These are phyloP conservation scores for Nerophis ophidion DNA, from an alignment of 2,113 vertebrate species.

Conservation along the genomic window DNA sequence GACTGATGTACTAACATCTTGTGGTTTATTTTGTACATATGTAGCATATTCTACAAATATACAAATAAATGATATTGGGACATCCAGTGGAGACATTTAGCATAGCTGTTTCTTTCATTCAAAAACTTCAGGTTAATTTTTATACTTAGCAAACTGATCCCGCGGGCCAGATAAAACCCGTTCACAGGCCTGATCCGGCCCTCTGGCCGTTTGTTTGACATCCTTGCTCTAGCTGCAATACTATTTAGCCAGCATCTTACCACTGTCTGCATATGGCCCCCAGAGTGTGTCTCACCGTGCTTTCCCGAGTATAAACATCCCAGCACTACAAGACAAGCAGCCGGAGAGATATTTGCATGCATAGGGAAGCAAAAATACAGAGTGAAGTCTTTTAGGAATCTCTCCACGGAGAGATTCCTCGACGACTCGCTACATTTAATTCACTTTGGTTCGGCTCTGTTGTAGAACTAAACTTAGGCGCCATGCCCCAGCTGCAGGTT, in stretches of 20 bases:
- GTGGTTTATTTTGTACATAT: no score
- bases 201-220: no score
- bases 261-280: constrained; percentile 45
- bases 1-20: no score
- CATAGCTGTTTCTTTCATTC: no score
- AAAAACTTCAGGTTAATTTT: no score
- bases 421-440: constrained; percentile 39
- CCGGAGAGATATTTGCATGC: constrained; percentile 26
- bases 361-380: constrained; percentile 32
- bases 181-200: no score
- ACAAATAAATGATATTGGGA: no score
- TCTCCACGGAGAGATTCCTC: constrained; percentile 40
- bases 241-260: constrained; percentile 40
- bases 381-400: constrained; percentile 36
- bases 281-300: constrained; percentile 1
- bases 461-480: constrained; percentile 64
- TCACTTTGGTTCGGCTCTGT: constrained; percentile 44
- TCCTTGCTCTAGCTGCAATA: neutral
- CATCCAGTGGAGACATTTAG: no score
- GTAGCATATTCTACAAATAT: no score
- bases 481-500: constrained; percentile 61
- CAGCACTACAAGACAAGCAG: constrained; percentile 35
- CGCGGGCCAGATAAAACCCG: no score
- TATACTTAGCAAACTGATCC: no score
- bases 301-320: constrained; percentile 22